A percentile compares a stretch with the other conserved stretches of the same genome.
Evolutionary conservation across 2,888 invertebrate genomes (phyloP).

Genomic region (Lamellibrachia columna): DNA sequence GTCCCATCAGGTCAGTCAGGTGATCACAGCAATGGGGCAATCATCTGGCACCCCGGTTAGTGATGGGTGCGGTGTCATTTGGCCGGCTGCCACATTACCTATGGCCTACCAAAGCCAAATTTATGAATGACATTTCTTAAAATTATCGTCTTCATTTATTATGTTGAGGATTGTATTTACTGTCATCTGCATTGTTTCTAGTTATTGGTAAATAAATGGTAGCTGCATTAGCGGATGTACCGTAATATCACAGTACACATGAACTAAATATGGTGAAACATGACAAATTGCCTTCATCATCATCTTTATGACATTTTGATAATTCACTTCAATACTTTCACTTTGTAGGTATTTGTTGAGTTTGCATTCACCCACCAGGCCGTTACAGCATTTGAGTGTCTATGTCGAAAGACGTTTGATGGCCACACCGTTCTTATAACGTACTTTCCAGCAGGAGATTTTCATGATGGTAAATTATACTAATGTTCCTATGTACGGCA

Average conservation of each 20-base stretch:
- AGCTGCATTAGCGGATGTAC: not conserved
- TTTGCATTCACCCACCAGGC: not conserved
- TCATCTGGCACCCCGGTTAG: too few species aligned
- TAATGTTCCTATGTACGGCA: not conserved
- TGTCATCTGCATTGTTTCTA: not conserved
- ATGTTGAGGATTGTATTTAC: not conserved
- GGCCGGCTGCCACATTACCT: too few species aligned
- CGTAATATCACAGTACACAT: not conserved
- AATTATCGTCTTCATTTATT: not conserved
- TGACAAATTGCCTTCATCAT: not conserved
- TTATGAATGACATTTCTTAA: too few species aligned
- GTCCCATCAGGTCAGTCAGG: too few species aligned
- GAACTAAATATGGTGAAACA: not conserved
- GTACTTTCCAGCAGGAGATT: not conserved
- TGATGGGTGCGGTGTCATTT: too few species aligned
- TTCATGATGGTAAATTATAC: not conserved
- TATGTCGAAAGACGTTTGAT: not conserved
- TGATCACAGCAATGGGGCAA: too few species aligned
- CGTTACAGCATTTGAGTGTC: not conserved
- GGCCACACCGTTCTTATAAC: not conserved
- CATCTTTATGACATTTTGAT: too few species aligned
- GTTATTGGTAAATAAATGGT: not conserved
- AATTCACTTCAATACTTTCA: too few species aligned
- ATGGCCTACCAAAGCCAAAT: too few species aligned
- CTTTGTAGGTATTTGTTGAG: not conserved